A percentile compares a stretch with the other conserved stretches of the same genome.
phyloP scores from a whole-genome alignment of 1,140 invertebrate genomes.

The Carposina sasakii region DNA sequence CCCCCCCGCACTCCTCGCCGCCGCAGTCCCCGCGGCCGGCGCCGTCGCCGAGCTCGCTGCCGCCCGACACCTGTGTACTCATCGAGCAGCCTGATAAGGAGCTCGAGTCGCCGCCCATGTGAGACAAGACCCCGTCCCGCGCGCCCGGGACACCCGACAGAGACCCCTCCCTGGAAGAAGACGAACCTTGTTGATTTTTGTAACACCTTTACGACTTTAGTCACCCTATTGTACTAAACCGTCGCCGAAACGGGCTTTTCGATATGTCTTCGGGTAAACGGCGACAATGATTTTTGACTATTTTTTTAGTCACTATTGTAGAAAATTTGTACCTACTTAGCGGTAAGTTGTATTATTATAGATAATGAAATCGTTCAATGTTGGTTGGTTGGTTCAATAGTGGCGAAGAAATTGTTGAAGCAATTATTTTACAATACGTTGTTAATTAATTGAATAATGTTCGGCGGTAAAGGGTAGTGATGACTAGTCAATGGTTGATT shows the following conservation, averaged over 20 bases:
- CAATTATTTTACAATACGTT: no score
- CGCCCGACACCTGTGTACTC: constrained; percentile 21
- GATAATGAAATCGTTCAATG: no score
- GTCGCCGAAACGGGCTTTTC: constrained; percentile 29
- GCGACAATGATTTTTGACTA: constrained; percentile 28
- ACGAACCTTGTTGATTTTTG: constrained; percentile 30
- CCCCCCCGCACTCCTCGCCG: constrained; percentile 26
- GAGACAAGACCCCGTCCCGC: constrained; percentile 26
- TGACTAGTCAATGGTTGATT: no score
- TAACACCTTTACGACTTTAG: constrained; percentile 30
- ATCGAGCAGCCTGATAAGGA: constrained; percentile 9
- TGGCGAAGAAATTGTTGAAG: no score
- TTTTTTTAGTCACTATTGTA: not conserved
- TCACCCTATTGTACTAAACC: constrained; percentile 15
- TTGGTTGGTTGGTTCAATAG: no score
- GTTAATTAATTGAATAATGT: no score
- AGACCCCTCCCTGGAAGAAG: not conserved
- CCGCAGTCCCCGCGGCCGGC: constrained; percentile 16
- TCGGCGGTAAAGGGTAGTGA: no score
- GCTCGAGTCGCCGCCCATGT: constrained; percentile 22
- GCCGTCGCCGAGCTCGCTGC: constrained; percentile 30
- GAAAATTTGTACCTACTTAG: not conserved
- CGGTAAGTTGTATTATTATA: no score
- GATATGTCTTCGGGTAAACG: constrained; percentile 31
- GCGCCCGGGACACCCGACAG: constrained; percentile 19